Base-by-base conservation (phyloP, 2,888 invertebrate species). In the Spicauda simplicius region DNA sequence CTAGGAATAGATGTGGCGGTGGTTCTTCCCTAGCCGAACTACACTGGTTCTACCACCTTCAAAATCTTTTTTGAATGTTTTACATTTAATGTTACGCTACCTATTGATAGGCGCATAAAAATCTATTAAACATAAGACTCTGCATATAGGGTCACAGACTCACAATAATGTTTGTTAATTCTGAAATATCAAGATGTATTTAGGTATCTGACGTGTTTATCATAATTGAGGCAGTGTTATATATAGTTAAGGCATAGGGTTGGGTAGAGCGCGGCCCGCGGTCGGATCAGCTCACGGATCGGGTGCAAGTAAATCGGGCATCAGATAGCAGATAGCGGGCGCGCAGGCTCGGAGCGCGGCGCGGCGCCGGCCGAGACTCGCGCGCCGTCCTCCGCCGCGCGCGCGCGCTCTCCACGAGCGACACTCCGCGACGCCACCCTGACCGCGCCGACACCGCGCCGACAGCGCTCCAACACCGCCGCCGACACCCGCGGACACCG, bases 311-410 rank as follows among this genome's bases (percentile, higher is more conserved):
- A 41, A 30, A 33, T 64, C 63, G 62, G 63, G 67, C 68, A 66
- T 55, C 69, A 65, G 70, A 67, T 52, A 45, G 58, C 16, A 53
- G 69, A 64, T 60, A 58, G 30, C 25, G 53, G 58, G 69, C 60
- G 66, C 57, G 52, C 54, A 59, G 66, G 67, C 65, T 71, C 52
- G 66, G 61, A 45, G 61, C 52, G 70, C 56, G 65, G 72, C 60
- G 76, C 70, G 75, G 66, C 70, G 72, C 68, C 69, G 73, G 60
- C 72, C 71, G 76, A 45, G 79, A 81, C 81, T 81, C 81, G 80
- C 82, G 82, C 83, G 83, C 81, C 73, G 76, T 71, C 84, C 77
- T 73, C 75, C 75, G 82, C 76, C 74, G 84, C 81, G 82, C 82
- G 80, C 83, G 77, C 85, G 78, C 83, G 81, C 78, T 70, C 71